phyloP scores from a whole-genome alignment of 1,140 invertebrate species.

The Dendrolimus punctatus region DNA sequence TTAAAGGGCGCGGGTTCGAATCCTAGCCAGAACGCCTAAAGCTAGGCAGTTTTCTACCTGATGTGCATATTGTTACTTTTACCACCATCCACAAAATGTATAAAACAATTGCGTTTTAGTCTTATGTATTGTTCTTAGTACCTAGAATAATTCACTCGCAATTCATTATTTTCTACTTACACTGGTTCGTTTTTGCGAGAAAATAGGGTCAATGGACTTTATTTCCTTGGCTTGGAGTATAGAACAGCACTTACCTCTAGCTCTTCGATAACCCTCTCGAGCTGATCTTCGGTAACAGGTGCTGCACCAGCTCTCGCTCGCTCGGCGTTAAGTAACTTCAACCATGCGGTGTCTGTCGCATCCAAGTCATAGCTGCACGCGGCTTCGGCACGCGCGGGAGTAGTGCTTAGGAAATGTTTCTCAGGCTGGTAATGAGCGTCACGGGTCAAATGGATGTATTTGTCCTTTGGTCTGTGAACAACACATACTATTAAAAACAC shows the following conservation, averaged over 20 bases:
- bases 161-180: no score
- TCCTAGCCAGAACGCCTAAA: no score
- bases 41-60: no score
- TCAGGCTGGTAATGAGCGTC: conserved; percentile 90
- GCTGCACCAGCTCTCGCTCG: conserved; percentile 82
- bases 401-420: conserved; percentile 88
- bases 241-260: conserved; percentile 78
- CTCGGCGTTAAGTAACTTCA: conserved; percentile 90
- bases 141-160: no score
- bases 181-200: no score
- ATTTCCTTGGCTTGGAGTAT: neutral
- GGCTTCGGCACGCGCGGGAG: conserved; percentile 89
- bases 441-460: conserved; percentile 91
- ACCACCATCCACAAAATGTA: no score
- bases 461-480: conserved; percentile 87
- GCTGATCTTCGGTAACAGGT: conserved; percentile 86
- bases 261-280: conserved; percentile 94
- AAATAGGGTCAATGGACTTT: no score
- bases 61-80: no score
- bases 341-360: conserved; percentile 93
- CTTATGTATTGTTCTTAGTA: no score
- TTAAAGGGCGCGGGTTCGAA: no score
- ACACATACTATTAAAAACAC: conserved; percentile 5
- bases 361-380: conserved; percentile 97
- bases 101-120: no score